A percentile compares a stretch with the other conserved stretches of the same genome.
Conservation (phyloP, 2,888 invertebrate species). For the Petrolisthes manimaculis region DNA sequence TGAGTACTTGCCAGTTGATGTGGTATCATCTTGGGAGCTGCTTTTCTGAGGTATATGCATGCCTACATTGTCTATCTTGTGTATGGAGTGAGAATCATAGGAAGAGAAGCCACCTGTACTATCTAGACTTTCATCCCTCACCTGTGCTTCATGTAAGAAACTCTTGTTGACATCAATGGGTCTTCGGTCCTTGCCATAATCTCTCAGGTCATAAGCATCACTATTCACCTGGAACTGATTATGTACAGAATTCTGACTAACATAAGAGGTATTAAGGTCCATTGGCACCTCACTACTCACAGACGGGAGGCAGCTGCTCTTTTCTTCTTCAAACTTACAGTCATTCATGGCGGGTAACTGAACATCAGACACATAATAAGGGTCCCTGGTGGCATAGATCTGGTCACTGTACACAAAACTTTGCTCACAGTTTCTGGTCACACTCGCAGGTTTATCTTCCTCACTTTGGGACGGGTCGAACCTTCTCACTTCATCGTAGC, state of each 20-base stretch:
- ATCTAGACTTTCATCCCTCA: constrained; percentile 39
- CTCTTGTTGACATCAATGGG: constrained; percentile 23
- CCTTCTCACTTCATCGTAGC: constrained; percentile 38
- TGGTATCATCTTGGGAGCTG: constrained; percentile 68
- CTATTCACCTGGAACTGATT: constrained; percentile 19
- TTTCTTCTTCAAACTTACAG: constrained; percentile 46
- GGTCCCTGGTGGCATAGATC: constrained; percentile 61
- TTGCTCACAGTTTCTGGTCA: constrained; percentile 48
- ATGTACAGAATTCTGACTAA: constrained; percentile 34
- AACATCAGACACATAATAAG: constrained; percentile 64
- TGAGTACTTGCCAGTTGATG: constrained; percentile 68
- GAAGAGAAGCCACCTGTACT: constrained; percentile 39
- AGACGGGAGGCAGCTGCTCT: constrained; percentile 15
- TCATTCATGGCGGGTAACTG: constrained; percentile 67
- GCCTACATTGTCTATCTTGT: constrained; percentile 34
- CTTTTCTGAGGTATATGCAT: constrained; percentile 65
- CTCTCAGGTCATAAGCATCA: constrained; percentile 24
- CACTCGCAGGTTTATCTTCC: constrained; percentile 27
- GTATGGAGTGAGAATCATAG: constrained; percentile 47
- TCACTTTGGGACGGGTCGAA: constrained; percentile 32
- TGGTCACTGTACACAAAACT: constrained; percentile 61
- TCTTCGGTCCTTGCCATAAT: constrained; percentile 22
- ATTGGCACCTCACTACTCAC: constrained; percentile 6
- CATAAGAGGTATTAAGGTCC: constrained; percentile 31
- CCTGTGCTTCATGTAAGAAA: constrained; percentile 19